Conservation (phyloP, 2,888 invertebrate species). For the Antheraea assamensis region DNA sequence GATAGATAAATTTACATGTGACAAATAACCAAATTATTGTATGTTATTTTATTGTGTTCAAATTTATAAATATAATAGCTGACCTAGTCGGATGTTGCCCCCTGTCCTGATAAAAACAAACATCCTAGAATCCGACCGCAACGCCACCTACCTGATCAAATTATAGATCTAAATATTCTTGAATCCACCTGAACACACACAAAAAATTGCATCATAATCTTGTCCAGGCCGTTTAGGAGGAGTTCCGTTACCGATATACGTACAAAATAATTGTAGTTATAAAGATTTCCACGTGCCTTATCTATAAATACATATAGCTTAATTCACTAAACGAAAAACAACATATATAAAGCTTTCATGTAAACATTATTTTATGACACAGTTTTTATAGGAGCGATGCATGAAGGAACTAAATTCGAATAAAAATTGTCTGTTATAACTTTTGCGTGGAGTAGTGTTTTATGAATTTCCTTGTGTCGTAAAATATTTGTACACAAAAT, state of each 20-base stretch:
- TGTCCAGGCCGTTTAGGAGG: too few species aligned
- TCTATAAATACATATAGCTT: not conserved
- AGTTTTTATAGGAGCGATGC: constrained; percentile 14
- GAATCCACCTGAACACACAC: too few species aligned
- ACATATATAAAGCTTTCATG: not conserved
- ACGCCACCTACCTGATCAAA: too few species aligned
- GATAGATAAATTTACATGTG: too few species aligned
- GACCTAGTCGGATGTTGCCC: too few species aligned
- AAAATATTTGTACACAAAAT: constrained; percentile 8
- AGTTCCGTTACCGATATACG: too few species aligned
- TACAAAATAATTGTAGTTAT: too few species aligned
- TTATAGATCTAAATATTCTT: too few species aligned
- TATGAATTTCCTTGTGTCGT: constrained; percentile 17
- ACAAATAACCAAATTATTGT: too few species aligned
- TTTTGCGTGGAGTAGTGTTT: constrained; percentile 5
- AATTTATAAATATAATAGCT: not conserved
- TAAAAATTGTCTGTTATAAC: constrained; percentile 14
- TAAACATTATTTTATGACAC: constrained; percentile 1
- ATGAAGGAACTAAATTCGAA: constrained; percentile 21
- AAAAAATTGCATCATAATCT: too few species aligned
- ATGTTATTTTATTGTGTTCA: not conserved
- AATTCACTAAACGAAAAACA: constrained; percentile 2
- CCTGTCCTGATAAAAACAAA: too few species aligned
- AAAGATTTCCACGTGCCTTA: not conserved
- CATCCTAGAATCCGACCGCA: too few species aligned